A percentile compares a stretch with the other conserved stretches of the same genome.
Conservation (phyloP, 2,888 invertebrate genomes). For the Apamea crenata region DNA sequence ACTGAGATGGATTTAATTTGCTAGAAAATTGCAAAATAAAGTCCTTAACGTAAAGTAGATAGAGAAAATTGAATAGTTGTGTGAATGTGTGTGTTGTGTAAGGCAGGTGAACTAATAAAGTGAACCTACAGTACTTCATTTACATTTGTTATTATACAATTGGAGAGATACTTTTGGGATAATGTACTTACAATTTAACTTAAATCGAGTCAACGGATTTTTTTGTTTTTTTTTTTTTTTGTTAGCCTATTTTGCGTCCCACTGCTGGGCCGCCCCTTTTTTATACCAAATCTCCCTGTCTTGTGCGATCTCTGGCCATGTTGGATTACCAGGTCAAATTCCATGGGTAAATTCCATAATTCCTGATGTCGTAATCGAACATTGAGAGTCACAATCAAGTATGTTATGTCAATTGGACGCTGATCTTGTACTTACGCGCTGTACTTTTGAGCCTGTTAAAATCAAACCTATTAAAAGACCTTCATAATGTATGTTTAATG, state of each 20-base stretch:
- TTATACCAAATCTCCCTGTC: too few relatives aligned
- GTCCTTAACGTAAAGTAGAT: neutral
- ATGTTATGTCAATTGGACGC: neutral
- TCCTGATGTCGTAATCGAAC: neutral
- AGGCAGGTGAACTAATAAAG: neutral
- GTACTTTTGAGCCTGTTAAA: neutral
- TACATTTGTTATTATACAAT: neutral
- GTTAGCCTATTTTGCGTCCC: too few relatives aligned
- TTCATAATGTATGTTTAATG: neutral
- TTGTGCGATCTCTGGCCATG: too few relatives aligned
- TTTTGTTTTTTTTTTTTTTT: too few relatives aligned
- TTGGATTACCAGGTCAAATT: too few relatives aligned
- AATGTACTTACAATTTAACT: neutral
- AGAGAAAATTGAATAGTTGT: conserved; percentile 25
- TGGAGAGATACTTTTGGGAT: neutral
- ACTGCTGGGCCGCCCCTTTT: too few relatives aligned
- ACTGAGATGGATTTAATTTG: conserved; percentile 21
- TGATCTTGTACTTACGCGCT: too few relatives aligned
- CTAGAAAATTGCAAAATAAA: conserved; percentile 23
- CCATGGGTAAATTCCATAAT: neutral
- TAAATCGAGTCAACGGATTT: neutral
- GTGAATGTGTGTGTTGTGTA: conserved; percentile 1
- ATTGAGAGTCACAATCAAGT: neutral
- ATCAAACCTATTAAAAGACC: neutral
- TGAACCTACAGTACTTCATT: neutral